These are phyloP conservation scores for Elymnias hypermnestra DNA, from an alignment of 1,140 invertebrate genomes.

Conservation along the genomic window DNA sequence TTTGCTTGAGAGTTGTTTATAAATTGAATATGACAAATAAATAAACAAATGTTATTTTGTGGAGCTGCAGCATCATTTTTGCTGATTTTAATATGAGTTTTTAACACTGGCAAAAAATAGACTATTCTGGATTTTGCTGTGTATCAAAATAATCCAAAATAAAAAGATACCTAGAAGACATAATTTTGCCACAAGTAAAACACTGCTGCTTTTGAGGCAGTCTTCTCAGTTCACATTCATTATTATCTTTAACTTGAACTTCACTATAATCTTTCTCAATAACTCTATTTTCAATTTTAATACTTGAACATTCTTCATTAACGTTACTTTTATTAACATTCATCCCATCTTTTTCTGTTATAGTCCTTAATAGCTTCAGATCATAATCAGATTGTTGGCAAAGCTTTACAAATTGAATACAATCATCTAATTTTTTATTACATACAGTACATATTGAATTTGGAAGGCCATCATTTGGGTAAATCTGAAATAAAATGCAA, in stretches of 20 bases:
- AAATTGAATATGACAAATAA: too few relatives aligned
- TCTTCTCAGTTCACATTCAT: constrained; percentile 19
- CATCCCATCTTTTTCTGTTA: neutral
- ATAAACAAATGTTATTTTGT: too few relatives aligned
- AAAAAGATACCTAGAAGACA: constrained; percentile 61
- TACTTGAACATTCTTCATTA: neutral
- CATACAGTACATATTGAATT: constrained; percentile 51
- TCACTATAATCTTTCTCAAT: neutral
- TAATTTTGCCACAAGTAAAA: constrained; percentile 69
- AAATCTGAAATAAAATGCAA: constrained; percentile 37
- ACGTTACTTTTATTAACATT: neutral
- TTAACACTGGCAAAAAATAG: too few relatives aligned
- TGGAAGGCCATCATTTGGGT: constrained; percentile 56
- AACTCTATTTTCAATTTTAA: neutral
- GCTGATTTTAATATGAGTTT: too few relatives aligned
- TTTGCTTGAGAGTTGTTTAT: too few relatives aligned
- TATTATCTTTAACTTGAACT: too few relatives aligned
- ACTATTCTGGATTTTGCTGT: too few relatives aligned
- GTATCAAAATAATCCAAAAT: too few relatives aligned
- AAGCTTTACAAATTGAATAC: constrained; percentile 52
- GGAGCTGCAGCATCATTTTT: too few relatives aligned
- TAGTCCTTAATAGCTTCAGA: constrained; percentile 23
- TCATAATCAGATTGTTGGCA: constrained; percentile 55
- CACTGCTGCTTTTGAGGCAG: constrained; percentile 58
- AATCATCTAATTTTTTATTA: constrained; percentile 42